Evolutionary conservation across 2,888 invertebrate genomes (phyloP), one percentile per base, ranked within the genome.

Genomic region (Lapara coniferarum): DNA sequence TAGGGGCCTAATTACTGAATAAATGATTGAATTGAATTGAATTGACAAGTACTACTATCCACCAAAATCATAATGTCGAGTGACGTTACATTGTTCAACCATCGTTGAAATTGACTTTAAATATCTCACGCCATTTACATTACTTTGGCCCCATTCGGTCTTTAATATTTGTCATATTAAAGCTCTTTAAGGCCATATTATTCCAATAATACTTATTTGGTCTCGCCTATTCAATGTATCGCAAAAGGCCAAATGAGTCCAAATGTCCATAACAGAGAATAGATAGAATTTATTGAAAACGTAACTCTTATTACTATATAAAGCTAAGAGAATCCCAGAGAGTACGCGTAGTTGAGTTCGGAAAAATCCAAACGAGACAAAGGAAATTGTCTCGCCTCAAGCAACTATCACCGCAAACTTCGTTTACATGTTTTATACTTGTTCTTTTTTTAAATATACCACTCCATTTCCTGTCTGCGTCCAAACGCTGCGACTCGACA

Each of bases 271-370:
- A 16, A 16, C 63, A 63, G 49, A 63, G 10, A 16, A 10, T 63
- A 63, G 63, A 63, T 63, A 63, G 63, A 63, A 49, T 63, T 63
- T 63, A 57, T 44, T 63, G 49, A 63, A 59, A 63, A 63, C 63
- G 63, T 63, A 63, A 63, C 63, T 63, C 63, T 63, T 63, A 63
- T 49, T 7, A 13, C 63, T 63, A 63, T 46, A 63, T 63, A 63
- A 63, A 56, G 53, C 67, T 53, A 56, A 44, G 46, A 46, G 46
- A 19, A 44, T 57, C 49, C 63, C 63, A 46, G 46, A 63, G 63
- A 63, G 49, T 59, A 46, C 46, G 59, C 44, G 46, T 3, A 44
- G 44, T 49, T 19, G 19, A 49, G 63, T 63, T 16, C 44, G 16
- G 19, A 19, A 19, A 13, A 19, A 46, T 7, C 63, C 63, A 19